A percentile compares a stretch with the other conserved stretches of the same genome.
phyloP scores from a whole-genome alignment of 2,113 vertebrate genomes.

The Salvelinus namaycush region DNA sequence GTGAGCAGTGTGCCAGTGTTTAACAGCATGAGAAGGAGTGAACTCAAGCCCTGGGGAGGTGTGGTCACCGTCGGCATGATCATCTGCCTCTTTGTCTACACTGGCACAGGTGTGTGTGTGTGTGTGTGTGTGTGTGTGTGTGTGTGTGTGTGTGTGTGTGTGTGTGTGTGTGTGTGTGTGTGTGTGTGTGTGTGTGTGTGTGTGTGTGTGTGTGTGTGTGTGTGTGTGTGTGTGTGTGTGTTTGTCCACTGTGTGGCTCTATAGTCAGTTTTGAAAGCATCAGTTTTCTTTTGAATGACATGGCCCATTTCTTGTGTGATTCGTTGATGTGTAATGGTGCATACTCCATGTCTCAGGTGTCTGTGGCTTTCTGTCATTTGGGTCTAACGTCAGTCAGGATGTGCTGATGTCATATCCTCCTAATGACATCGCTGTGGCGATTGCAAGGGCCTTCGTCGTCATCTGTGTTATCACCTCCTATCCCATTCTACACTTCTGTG shows the following conservation, averaged over 20 bases:
- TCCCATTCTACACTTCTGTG: slow-evolving; percentile 96
- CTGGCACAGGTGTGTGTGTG: slow-evolving; percentile 83
- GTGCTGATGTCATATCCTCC: slow-evolving; percentile 94
- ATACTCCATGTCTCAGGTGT: slow-evolving; percentile 74
- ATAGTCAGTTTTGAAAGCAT: background rate
- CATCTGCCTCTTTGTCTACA: slow-evolving; percentile 94
- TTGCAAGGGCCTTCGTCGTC: slow-evolving; percentile 92
- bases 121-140: slow-evolving; percentile 29
- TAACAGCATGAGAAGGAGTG: slow-evolving; percentile 87
- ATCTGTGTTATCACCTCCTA: slow-evolving; percentile 93
- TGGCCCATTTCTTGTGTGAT: background rate
- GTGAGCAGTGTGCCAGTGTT: slow-evolving; percentile 96
- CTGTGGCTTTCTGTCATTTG: slow-evolving; percentile 94
- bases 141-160: slow-evolving; percentile 22
- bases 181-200: slow-evolving; percentile 81
- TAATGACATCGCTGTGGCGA: slow-evolving; percentile 86
- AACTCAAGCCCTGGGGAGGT: slow-evolving; percentile 85
- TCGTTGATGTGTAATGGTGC: background rate
- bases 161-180: slow-evolving; percentile 59
- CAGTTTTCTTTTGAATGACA: background rate
- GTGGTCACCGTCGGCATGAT: slow-evolving; percentile 91
- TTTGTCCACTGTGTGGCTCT: background rate
- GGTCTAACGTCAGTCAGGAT: slow-evolving; percentile 85
- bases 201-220: slow-evolving; percentile 82
- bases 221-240: slow-evolving; percentile 62